Base-by-base conservation (phyloP, 2,888 invertebrate species). In the Callimorpha dominula region DNA sequence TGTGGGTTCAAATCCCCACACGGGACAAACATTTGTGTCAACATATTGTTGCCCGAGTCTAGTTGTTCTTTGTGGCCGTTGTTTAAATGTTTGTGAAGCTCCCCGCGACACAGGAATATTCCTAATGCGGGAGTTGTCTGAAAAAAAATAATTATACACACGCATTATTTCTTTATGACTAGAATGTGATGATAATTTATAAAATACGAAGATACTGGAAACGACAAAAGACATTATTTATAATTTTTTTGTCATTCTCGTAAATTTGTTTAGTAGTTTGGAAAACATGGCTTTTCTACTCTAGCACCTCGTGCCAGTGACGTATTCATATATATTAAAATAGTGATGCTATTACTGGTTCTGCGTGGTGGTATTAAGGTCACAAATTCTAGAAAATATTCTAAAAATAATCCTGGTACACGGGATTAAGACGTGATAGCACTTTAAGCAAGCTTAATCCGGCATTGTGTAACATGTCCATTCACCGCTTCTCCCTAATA, bases 401-500 rank as follows among this genome's bases (percentile, higher is more conserved):
- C 6, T 54, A 54, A 57, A 57, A n/a, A 0, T 11, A 11, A 54
- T 54, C 20, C n/a, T 54, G n/a, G 9, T 54, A 54, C n/a, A 9
- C n/a, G 8, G 9, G 17, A n/a, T 2, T n/a, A 54, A 54, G 3
- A n/a, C 8, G 7, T 52, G 17, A n/a, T 57, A 20, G 14, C 7
- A 14, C 15, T 54, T 52, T 7, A 12, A 15, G 17, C 12, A n/a
- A 52, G 31, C 50, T 69, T 65, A 69, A 69, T 68, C 67, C 14
- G 67, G 54, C 67, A 54, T 68, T 68, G 67, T n/a, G 42, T 43
- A 43, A 57, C 54, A 68, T 69, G 40, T 52, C 50, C 50, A 62
- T 63, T 65, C 31, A 40, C 50, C 15, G 62, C 63, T 69, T 70
- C n/a, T 52, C 43, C 54, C 12, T 64, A 43, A 54, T 68, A n/a